These are phyloP conservation scores for Pyxicephalus adspersus DNA, from an alignment of 2,113 vertebrate species.

Conservation along the genomic window DNA sequence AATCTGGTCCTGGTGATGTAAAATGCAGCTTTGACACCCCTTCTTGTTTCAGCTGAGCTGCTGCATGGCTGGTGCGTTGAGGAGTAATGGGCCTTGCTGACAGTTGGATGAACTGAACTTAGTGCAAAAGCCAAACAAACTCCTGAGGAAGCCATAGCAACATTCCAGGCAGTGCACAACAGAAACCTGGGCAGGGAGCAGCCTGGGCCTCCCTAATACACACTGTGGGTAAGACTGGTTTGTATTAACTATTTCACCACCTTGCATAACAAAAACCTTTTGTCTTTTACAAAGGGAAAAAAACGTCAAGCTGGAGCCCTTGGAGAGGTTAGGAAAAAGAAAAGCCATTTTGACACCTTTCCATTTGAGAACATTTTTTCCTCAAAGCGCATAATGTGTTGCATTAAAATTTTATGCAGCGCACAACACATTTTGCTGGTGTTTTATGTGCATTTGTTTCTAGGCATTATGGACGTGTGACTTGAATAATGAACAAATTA, in stretches of 20 bases:
- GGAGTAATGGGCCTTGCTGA: neutral
- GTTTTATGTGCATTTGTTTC: too few relatives aligned
- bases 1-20: neutral
- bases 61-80: neutral
- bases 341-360: neutral
- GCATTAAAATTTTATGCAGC: too few relatives aligned
- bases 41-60: neutral
- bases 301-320: neutral
- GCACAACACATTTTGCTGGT: too few relatives aligned
- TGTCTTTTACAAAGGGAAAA: too few relatives aligned
- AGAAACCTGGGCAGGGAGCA: conserved; percentile 17
- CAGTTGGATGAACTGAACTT: conserved; percentile 35
- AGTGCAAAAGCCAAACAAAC: conserved; percentile 52
- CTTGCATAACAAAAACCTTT: neutral
- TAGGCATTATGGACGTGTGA: too few relatives aligned
- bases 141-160: conserved; percentile 50
- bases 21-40: neutral
- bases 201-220: neutral
- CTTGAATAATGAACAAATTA: too few relatives aligned
- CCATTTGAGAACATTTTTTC: too few relatives aligned
- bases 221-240: neutral
- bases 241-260: neutral
- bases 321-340: neutral
- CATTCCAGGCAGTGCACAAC: conserved; percentile 8
- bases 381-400: too few relatives aligned